phyloP scores from a whole-genome alignment of 2,113 vertebrate species.

The Dunckerocampus dactyliophorus region DNA sequence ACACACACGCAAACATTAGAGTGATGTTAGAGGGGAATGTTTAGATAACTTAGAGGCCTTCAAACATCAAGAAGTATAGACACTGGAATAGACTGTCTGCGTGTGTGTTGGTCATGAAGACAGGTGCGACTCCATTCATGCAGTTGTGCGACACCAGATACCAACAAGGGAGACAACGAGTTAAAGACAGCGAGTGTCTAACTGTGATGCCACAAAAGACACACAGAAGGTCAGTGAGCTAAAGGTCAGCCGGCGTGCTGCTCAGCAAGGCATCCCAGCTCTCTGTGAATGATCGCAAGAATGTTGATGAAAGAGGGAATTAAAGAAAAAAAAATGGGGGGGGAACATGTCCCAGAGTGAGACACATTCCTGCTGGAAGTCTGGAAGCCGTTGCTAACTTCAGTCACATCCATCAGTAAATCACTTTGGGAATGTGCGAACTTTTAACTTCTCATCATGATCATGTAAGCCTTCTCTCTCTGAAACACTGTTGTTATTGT shows the following conservation, averaged over 20 bases:
- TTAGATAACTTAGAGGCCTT: slow-evolving; percentile 38
- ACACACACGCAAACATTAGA: slow-evolving; percentile 1
- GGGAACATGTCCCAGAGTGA: background rate
- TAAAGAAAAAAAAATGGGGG: background rate
- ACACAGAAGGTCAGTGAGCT: slow-evolving; percentile 20
- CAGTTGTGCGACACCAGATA: slow-evolving; percentile 59
- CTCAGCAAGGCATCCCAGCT: background rate
- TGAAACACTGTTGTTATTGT: too few relatives aligned
- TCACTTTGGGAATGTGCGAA: background rate
- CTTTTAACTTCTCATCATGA: background rate
- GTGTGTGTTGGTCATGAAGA: slow-evolving; percentile 27
- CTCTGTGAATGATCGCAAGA: background rate
- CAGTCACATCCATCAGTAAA: background rate
- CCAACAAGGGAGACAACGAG: slow-evolving; percentile 30
- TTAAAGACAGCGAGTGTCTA: slow-evolving; percentile 24
- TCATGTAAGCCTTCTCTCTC: too few relatives aligned
- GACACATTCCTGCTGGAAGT: background rate
- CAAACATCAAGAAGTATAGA: background rate
- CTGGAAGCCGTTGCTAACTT: background rate
- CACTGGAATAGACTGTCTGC: background rate
- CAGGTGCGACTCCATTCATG: slow-evolving; percentile 55
- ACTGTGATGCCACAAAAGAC: background rate
- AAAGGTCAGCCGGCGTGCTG: background rate
- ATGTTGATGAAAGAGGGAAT: background rate
- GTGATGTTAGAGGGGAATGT: slow-evolving; percentile 26